A percentile compares a stretch with the other conserved stretches of the same genome.
These are phyloP conservation scores for Cenopis cana DNA, from an alignment of 2,888 invertebrate species.

Conservation along the genomic window DNA sequence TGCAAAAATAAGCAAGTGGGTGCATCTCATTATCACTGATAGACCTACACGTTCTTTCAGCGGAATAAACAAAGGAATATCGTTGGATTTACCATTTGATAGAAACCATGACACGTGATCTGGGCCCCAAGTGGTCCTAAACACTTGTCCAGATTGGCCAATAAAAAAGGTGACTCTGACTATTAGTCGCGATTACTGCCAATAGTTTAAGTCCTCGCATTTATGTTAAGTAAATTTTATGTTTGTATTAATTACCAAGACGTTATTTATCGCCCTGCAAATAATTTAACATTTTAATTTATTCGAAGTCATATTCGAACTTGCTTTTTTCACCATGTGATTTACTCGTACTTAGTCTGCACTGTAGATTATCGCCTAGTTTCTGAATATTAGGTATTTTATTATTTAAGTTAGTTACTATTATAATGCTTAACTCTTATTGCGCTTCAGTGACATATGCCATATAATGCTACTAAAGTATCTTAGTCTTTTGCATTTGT, in stretches of 20 bases:
- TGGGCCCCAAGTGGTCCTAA: too few species aligned
- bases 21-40: too few species aligned
- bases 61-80: too few species aligned
- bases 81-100: too few species aligned
- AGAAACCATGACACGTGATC: too few species aligned
- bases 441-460: neutral
- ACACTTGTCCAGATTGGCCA: neutral
- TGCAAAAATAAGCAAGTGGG: too few species aligned
- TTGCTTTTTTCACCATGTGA: neutral
- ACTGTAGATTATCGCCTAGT: neutral
- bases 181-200: conserved; percentile 18
- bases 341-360: neutral
- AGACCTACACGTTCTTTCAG: too few species aligned
- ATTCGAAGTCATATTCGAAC: neutral
- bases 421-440: neutral
- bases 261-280: neutral
- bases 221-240: conserved; percentile 30
- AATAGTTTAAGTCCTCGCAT: conserved; percentile 40
- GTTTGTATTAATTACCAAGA: neutral
- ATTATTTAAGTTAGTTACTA: neutral
- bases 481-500: conserved; percentile 38
- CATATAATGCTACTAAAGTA: conserved; percentile 29
- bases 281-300: neutral
- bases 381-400: neutral
- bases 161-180: neutral